phyloP scores from a whole-genome alignment of 2,797 vertebrate species.

The Fringilla coelebs region DNA sequence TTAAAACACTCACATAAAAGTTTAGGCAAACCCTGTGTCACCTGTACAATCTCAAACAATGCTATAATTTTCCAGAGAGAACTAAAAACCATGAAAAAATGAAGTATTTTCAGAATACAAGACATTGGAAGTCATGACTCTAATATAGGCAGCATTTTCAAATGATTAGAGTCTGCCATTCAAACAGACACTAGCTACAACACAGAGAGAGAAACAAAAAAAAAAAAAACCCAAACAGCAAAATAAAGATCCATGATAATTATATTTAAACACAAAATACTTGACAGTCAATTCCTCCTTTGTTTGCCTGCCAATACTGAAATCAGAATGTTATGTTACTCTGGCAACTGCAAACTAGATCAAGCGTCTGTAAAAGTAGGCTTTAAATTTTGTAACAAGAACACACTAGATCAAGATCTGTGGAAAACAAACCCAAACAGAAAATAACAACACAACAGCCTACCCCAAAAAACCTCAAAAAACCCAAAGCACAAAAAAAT shows the following conservation, averaged over 20 bases:
- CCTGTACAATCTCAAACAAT: neutral
- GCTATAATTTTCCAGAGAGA: neutral
- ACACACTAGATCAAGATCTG: neutral
- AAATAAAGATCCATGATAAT: neutral
- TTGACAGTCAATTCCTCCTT: neutral
- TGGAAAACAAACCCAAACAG: rapidly evolving
- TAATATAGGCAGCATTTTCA: neutral
- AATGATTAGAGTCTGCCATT: neutral
- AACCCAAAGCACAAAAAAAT: neutral
- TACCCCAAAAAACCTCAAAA: rapidly evolving
- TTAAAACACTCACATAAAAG: neutral
- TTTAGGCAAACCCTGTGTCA: neutral
- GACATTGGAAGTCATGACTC: neutral
- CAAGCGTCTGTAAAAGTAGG: neutral
- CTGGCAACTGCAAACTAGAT: neutral
- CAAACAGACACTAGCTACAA: neutral
- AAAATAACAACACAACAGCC: neutral
- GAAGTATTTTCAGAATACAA: neutral
- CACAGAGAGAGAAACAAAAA: neutral
- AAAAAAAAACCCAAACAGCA: neutral
- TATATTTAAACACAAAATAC: neutral
- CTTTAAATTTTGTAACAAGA: neutral
- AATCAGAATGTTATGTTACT: neutral
- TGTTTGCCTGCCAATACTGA: neutral
- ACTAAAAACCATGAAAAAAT: neutral